Base-by-base conservation (phyloP, 2,113 vertebrate genomes). In the Oxygymnocypris stewartii region DNA sequence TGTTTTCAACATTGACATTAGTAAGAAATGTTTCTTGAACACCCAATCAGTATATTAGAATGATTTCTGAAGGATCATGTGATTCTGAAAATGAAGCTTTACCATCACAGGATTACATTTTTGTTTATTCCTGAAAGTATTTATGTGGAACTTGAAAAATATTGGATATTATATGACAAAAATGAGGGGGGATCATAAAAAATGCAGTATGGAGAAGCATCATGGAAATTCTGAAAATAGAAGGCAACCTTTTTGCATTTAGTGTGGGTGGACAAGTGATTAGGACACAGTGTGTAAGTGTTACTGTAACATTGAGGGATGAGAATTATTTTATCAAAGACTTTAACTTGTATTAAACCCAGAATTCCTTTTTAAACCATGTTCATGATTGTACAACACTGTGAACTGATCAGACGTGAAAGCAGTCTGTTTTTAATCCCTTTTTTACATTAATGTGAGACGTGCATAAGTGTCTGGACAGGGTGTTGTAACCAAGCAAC, bases 401-500 rank as follows among this genome's bases (percentile, higher is more conserved):
- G n/a, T n/a, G 37, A 3, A 25, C 23, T 75, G 11, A 47, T 75
- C 73, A 75, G 40, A 75, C 13, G 20, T 44, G 23, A 2, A 47
- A 44, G 40, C 42, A 25, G 37, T 10, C n/a, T n/a, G n/a, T n/a
- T n/a, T n/a, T n/a, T n/a, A n/a, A n/a, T n/a, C n/a, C n/a, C 16
- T 79, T 20, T 54, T 31, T 31, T 23, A 23, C 51, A 79, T 23
- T 11, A 57, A 12, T 42, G n/a, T 44, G 51, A 37, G 18, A 37
- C 16, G 37, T 37, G 18, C 51, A 59, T 57, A 79, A 79, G 16
- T 12, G 16, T 59, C 18, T 79, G 77, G 77, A 59, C 77, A 23
- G 18, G 77, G 51, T 1, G 11, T 59, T 37, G 77, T 79, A 79
- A 23, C 77, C 77, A 79, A 59, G 77, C 77, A 79, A 79, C 18